Evolutionary conservation across 2,888 invertebrate species (phyloP), one percentile per base, ranked within the genome.

Genomic region (Syritta pipiens): DNA sequence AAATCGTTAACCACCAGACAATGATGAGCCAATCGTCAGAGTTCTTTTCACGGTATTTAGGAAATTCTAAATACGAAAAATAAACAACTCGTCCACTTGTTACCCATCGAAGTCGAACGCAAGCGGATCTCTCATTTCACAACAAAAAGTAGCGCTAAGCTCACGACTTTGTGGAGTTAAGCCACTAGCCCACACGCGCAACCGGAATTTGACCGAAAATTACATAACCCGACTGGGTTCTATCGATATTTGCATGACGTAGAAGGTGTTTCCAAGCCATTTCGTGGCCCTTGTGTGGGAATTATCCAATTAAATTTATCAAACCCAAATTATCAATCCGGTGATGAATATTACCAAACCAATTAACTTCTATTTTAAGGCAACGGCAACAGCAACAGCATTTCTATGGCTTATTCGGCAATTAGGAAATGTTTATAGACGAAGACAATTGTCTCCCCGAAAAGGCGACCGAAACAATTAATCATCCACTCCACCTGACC

Each of bases 261-360:
- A 12, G 10, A 10, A 22, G 51, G 62, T 69, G 12, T 69, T 53
- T 46, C 69, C 51, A 53, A 60, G 40, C 5, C 19, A 40, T 48
- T 22, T 44, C 20, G 26, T 30, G n/a, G n/a, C 17, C 26, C 6
- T 17, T 12, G 2, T n/a, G 10, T 26, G 40, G 42, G 49, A 6
- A 32, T 24, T 28, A 63, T 30, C 53, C 32, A 19, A 65, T 44
- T 17, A 44, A 65, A 30, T 20, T 26, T n/a, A 20, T 22, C 30
- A n/a, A n/a, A n/a, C n/a, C 35, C 12, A 17, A 37, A 37, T 17
- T 17, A 37, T 40, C n/a, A n/a, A 3, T 7, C 22, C 24, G 37
- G 37, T 2, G 35, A 26, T 26, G 40, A 49, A n/a, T 4, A 4
- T 7, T 44, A 9, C 44, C 53, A 2, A 24, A 20, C n/a, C n/a